Conservation (phyloP, 2,113 vertebrate species). For the Atractosteus spatula region DNA sequence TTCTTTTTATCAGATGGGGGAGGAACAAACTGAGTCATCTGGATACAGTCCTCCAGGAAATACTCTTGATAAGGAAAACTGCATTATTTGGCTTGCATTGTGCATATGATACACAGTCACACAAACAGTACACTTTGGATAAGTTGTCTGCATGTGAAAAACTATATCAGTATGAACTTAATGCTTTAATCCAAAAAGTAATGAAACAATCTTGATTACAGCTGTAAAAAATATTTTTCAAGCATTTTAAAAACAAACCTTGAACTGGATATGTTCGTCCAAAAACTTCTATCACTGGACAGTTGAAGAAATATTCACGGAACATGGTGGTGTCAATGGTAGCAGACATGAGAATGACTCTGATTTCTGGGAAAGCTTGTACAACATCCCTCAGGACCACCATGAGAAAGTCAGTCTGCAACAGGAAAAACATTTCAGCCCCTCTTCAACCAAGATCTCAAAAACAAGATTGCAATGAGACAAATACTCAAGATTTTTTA, state of each 20-base stretch:
- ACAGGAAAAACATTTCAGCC: constrained; percentile 5
- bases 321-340: constrained; percentile 98
- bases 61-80: constrained; percentile 72
- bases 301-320: constrained; percentile 90
- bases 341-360: constrained; percentile 93
- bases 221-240: too few relatives aligned
- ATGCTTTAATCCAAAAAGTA: too few relatives aligned
- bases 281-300: constrained; percentile 87
- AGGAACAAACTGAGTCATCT: constrained; percentile 90
- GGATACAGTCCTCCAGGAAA: constrained; percentile 93
- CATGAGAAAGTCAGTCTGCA: constrained; percentile 92
- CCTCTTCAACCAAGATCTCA: neutral
- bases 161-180: too few relatives aligned
- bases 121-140: too few relatives aligned
- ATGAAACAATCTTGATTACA: too few relatives aligned
- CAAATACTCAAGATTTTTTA: too few relatives aligned
- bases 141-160: too few relatives aligned
- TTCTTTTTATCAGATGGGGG: constrained; percentile 88
- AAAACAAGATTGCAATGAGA: neutral
- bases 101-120: too few relatives aligned
- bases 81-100: too few relatives aligned
- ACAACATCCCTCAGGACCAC: constrained; percentile 92
- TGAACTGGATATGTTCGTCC: constrained; percentile 90
- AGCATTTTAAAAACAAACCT: constrained; percentile 58
- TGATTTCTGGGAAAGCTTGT: constrained; percentile 83